Conservation (phyloP, 2,797 vertebrate species). For the Acipenser ruthenus region DNA sequence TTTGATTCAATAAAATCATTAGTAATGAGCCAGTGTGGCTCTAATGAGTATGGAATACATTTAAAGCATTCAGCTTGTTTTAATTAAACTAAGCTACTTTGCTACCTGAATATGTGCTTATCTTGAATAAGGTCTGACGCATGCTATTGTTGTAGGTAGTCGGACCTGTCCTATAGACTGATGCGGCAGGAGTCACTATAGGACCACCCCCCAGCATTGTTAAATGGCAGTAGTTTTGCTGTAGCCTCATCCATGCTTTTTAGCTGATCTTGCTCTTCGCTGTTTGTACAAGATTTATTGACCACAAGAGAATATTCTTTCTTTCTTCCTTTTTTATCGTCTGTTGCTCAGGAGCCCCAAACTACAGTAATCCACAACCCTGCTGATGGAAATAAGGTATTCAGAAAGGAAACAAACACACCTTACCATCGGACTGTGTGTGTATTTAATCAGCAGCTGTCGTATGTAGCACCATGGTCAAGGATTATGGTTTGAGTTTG, state of each 20-base stretch:
- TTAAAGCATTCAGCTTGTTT: too few relatives aligned
- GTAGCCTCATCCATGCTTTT: not conserved
- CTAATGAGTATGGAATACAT: too few relatives aligned
- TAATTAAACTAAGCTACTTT: too few relatives aligned
- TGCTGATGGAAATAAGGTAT: constrained; percentile 97
- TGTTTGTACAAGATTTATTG: not conserved
- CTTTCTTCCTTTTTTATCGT: constrained; percentile 43
- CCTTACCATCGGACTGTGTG: not conserved
- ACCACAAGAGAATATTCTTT: constrained; percentile 28
- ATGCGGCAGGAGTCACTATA: not conserved
- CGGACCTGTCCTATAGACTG: not conserved
- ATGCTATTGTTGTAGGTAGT: not conserved
- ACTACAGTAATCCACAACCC: constrained; percentile 98
- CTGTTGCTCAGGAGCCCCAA: constrained; percentile 88
- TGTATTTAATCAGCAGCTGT: not conserved
- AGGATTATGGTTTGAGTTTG: not conserved
- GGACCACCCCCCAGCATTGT: too few relatives aligned
- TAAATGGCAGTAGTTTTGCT: not conserved
- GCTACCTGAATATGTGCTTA: not conserved
- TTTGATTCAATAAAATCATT: too few relatives aligned
- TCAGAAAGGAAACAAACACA: constrained; percentile 34
- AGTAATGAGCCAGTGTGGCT: too few relatives aligned
- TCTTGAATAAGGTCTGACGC: constrained; percentile 9
- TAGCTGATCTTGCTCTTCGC: not conserved
- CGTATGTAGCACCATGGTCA: not conserved